phyloP scores from a whole-genome alignment of 2,113 vertebrate genomes.

The Elephantulus edwardii region DNA sequence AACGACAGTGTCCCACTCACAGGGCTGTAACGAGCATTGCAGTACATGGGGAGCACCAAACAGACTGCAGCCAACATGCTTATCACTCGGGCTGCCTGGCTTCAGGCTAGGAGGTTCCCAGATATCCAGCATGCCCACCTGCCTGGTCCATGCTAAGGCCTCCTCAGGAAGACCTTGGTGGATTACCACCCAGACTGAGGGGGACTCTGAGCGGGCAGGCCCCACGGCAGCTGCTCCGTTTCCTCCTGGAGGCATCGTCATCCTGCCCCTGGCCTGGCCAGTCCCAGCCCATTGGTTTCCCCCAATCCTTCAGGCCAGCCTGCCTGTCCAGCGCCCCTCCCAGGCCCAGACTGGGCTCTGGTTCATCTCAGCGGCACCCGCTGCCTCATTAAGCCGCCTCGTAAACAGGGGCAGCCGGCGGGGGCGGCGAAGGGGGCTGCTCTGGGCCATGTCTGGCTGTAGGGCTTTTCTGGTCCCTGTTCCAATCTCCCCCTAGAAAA shows the following conservation, averaged over 20 bases:
- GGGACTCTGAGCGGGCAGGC: neutral
- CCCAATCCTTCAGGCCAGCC: conserved; percentile 33
- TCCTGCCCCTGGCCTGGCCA: neutral
- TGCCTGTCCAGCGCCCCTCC: conserved; percentile 71
- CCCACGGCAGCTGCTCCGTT: conserved; percentile 18
- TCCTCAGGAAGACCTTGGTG: neutral
- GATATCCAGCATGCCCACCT: neutral
- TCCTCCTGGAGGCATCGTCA: conserved; percentile 49
- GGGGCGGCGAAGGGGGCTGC: conserved; percentile 52
- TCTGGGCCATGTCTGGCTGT: conserved; percentile 74
- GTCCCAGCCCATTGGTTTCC: conserved; percentile 42
- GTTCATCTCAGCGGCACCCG: conserved; percentile 79
- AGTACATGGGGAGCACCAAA: neutral
- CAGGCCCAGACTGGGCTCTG: conserved; percentile 73
- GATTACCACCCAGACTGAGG: neutral
- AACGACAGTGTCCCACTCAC: neutral
- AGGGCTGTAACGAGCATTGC: neutral
- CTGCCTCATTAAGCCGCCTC: conserved; percentile 79
- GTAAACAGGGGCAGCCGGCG: conserved; percentile 76
- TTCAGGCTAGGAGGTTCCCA: neutral
- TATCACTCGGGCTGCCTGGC: neutral
- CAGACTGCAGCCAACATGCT: neutral
- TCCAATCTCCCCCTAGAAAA: conserved; percentile 52
- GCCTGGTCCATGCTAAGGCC: neutral
- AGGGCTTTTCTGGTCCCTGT: conserved; percentile 58